Conservation (phyloP, 2,113 vertebrate species). For the Ameiurus melas region DNA sequence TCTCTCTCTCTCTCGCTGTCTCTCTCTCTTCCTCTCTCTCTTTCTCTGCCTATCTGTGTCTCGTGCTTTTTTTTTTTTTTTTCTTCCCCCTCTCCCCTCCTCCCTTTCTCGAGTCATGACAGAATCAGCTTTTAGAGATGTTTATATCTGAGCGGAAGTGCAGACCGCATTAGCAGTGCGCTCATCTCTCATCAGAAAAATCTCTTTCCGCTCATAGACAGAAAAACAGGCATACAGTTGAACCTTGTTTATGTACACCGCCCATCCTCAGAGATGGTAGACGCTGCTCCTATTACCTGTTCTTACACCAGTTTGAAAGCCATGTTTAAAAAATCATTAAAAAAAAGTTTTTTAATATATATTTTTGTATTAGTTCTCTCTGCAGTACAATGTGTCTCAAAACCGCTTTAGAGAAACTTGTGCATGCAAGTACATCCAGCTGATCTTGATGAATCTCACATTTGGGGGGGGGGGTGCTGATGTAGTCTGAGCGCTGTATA, state of each 20-base stretch:
- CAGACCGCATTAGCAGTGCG: conserved; percentile 30
- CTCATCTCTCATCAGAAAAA: conserved; percentile 11
- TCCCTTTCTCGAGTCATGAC: neutral
- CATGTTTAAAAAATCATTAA: no score
- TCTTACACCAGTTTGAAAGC: neutral
- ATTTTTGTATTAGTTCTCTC: neutral
- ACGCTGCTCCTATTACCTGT: neutral
- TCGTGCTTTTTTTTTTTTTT: no score
- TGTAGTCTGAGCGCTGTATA: neutral
- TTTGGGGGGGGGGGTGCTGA: no score
- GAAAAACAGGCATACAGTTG: neutral
- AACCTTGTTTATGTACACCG: conserved; percentile 9
- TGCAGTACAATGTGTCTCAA: neutral
- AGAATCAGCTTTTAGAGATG: conserved; percentile 24
- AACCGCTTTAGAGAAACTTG: neutral
- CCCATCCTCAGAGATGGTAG: conserved; percentile 6
- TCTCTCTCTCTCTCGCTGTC: no score
- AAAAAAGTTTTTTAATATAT: no score
- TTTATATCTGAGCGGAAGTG: conserved; percentile 45
- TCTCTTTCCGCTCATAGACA: conserved; percentile 18
- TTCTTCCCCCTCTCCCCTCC: no score
- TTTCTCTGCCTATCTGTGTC: neutral
- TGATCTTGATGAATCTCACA: neutral
- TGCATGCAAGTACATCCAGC: neutral
- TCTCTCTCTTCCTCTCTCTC: no score